Evolutionary conservation across 2,113 vertebrate genomes (phyloP), one percentile per base, ranked within the genome.

Genomic region (Lagopus leucura): DNA sequence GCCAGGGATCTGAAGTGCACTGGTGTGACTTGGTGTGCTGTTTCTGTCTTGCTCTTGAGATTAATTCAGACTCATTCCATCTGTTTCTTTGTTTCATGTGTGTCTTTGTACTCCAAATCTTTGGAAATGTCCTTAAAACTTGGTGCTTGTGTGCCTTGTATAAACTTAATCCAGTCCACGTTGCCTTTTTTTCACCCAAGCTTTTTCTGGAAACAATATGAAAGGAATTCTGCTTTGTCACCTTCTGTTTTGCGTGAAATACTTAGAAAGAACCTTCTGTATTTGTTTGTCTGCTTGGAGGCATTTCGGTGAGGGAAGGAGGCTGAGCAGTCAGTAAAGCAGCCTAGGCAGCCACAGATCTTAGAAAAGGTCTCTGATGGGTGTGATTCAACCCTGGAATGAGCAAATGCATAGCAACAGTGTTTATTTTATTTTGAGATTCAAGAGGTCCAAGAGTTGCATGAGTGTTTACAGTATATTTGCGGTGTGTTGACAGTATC

Each of bases 371-470:
- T 75, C 52, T 67, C 71, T 54, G 69, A n/a, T 0, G 8, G 61
- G 83, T 83, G 36, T 77, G 82, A 82, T 92, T 87, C 88, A 90
- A 76, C 38, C 58, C 65, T 84, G 90, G 70, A 84, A 63, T 45
- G 66, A 93, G 52, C 77, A 84, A 85, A 60, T 36, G 25, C 82
- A 52, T 86, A 95, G 90, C 93, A 92, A 90, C 65, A 7, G 25
- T 60, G 82, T 93, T 95, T 95, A 74, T 65, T 92, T 87, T 85
- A 76, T 88, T 95, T 82, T 84, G 48, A 55, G 57, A 55, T 72
- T 95, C 43, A 70, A 32, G 52, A 90, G 40, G 52, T 52, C 12
- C 38, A 70, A n/a, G 82, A 90, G 30, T 64, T 74, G 52, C 38
- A 32, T 0, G 87, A 90, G 38, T 71, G 82, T 78, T 96, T 89